Conservation (phyloP, 1,140 invertebrate genomes). For the Panulirus ornatus region DNA sequence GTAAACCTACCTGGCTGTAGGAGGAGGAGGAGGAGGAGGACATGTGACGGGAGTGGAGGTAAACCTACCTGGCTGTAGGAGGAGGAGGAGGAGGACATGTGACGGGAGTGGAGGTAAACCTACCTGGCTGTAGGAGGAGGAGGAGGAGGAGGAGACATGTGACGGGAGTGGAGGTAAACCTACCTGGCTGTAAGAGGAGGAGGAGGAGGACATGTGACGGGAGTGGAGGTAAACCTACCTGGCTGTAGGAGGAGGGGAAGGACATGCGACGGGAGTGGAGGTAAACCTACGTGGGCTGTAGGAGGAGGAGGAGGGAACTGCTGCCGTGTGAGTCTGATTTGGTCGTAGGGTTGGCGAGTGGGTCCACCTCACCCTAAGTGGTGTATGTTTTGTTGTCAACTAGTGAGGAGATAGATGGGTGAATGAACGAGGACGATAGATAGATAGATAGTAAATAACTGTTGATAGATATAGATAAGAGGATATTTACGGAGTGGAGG, state of each 20-base stretch:
- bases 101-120: background rate
- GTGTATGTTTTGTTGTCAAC: no score
- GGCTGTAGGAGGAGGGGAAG: background rate
- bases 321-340: background rate
- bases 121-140: background rate
- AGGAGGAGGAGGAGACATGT: background rate
- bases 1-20: background rate
- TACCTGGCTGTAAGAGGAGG: background rate
- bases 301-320: background rate
- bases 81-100: background rate
- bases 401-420: no score
- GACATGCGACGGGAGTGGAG: background rate
- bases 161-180: background rate
- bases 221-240: background rate
- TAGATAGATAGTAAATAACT: no score
- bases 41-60: no score
- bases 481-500: no score
- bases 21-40: conserved; percentile 4
- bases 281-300: background rate
- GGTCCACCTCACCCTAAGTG: no score
- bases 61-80: no score
- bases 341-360: no score
- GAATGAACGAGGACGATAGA: no score
- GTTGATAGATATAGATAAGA: no score
- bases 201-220: background rate